Conservation (phyloP, 1,140 invertebrate species). For the Aradophagus sp. region DNA sequence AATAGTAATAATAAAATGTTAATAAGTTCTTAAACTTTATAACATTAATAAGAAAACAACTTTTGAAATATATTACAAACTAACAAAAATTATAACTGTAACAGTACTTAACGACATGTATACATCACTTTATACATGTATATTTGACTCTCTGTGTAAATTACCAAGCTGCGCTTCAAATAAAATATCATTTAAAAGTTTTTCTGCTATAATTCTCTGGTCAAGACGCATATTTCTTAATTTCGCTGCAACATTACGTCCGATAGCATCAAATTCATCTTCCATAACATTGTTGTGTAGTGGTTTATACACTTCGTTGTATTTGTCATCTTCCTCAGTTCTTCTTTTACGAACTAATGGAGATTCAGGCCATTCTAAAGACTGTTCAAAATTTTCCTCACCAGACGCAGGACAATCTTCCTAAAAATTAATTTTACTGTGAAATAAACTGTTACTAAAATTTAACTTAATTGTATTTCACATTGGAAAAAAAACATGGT, state of each 20-base stretch:
- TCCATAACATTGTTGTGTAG: slow-evolving; percentile 63
- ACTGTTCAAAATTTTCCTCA: slow-evolving; percentile 66
- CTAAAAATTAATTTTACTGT: slow-evolving; percentile 40
- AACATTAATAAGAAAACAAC: no score
- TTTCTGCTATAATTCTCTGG: slow-evolving; percentile 73
- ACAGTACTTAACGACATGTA: slow-evolving; percentile 7
- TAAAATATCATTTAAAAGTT: slow-evolving; percentile 72
- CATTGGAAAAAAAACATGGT: no score
- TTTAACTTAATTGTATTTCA: no score
- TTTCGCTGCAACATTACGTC: slow-evolving; percentile 72
- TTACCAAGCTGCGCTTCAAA: slow-evolving; percentile 73
- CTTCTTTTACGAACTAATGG: slow-evolving; percentile 61
- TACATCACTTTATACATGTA: slow-evolving; percentile 64
- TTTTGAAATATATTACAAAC: no score
- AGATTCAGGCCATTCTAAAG: slow-evolving; percentile 64
- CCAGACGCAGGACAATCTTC: slow-evolving; percentile 61
- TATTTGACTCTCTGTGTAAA: slow-evolving; percentile 70
- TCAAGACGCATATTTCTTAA: slow-evolving; percentile 71
- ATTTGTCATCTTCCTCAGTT: slow-evolving; percentile 63
- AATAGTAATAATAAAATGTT: no score
- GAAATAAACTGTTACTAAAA: no score
- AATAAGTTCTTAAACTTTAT: no score
- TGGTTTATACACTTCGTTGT: slow-evolving; percentile 57
- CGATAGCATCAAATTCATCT: slow-evolving; percentile 73
- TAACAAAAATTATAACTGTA: slow-evolving; percentile 2